These are phyloP conservation scores for Luehdorfia chinensis DNA, from an alignment of 1,140 invertebrate genomes.

Conservation along the genomic window DNA sequence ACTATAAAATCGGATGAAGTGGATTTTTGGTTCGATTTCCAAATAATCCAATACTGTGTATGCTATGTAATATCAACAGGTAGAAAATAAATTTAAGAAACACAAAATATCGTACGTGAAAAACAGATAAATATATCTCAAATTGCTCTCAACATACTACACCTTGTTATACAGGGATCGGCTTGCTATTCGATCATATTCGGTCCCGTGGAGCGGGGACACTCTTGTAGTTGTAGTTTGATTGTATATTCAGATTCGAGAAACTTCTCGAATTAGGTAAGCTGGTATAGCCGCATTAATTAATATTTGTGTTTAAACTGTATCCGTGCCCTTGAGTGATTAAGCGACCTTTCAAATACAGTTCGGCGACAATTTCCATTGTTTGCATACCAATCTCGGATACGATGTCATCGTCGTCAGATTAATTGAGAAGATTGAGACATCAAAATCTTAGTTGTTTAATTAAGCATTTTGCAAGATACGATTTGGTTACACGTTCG, in stretches of 20 bases:
- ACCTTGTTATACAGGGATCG: no score
- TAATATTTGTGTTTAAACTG: constrained; percentile 73
- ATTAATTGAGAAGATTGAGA: constrained; percentile 28
- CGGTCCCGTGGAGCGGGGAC: no score
- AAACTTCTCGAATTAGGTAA: constrained; percentile 72
- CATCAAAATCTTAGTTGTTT: constrained; percentile 19
- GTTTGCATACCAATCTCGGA: constrained; percentile 41
- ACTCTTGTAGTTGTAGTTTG: no score
- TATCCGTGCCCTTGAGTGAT: constrained; percentile 61
- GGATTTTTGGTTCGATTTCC: no score
- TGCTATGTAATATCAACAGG: no score
- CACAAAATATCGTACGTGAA: no score
- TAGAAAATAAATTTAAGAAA: no score
- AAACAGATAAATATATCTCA: no score
- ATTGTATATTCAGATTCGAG: constrained; percentile 70
- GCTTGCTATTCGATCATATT: no score
- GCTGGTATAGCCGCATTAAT: constrained; percentile 69
- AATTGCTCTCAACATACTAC: no score
- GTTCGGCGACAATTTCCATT: constrained; percentile 48
- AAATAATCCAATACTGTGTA: no score
- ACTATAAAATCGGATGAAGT: no score
- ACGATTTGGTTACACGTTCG: background rate
- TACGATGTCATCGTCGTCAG: constrained; percentile 23
- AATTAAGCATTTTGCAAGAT: background rate
- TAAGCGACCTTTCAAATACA: constrained; percentile 57